Evolutionary conservation across 2,113 vertebrate species (phyloP), one percentile per base, ranked within the genome.

Genomic region (Megaleporinus macrocephalus): DNA sequence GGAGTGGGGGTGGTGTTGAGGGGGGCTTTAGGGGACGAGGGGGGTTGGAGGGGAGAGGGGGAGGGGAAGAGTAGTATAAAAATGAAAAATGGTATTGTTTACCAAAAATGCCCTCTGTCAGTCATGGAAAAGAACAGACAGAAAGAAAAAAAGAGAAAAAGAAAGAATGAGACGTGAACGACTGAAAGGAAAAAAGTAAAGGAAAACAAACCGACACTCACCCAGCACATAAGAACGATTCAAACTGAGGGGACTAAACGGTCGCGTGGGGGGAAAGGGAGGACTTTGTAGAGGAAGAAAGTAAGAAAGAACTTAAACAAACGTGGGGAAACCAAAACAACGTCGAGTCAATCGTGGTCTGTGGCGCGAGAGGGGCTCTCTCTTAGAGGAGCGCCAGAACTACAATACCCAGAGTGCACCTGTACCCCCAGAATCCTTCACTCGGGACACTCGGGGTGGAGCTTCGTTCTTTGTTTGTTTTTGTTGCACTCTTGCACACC

Each of bases 61-160:
- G 33, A 33, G 83, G 89, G 89, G 85, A n/a, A n/a, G 47, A 81
- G 82, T 89, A 91, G 83, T 49, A 70, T 57, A 92, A 75, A 92
- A 89, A 86, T 88, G 89, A 93, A 91, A 91, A 91, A 93, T 93
- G 92, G 89, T 81, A 93, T 92, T 16, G 90, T 94, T 95, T 95
- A 95, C 94, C 94, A 94, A 95, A 93, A 94, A 95, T 91, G 92
- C 94, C 94, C 94, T 95, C 94, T 95, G 94, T 92, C 92, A 94
- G 94, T 93, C 94, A 94, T 94, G 93, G 88, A 92, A 93, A 89
- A 93, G 91, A 93, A 92, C 80, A 92, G 90, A 94, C 87, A 90
- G 89, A 92, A 88, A 89, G 84, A 91, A 93, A 85, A 82, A 73
- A 79, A 84, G 74, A 82, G 55, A 86, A 88, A 87, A 83, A 89